Conservation (phyloP, 2,797 vertebrate genomes). For the Enteromius trimaculatus region DNA sequence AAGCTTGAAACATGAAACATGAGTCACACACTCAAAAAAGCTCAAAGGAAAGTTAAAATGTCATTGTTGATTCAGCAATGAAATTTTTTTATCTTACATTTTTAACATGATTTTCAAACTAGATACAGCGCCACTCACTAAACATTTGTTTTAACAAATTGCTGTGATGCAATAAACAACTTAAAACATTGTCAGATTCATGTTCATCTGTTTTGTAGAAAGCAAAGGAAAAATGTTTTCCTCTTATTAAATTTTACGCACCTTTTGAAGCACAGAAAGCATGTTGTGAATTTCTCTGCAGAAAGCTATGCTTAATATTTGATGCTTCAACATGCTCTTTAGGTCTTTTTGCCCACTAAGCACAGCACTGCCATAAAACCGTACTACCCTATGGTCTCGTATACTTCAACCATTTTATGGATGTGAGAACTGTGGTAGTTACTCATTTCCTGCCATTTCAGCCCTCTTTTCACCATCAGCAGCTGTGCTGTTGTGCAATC, state of each 20-base stretch:
- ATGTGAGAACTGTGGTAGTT: conserved; percentile 34
- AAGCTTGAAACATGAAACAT: background rate
- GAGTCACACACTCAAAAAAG: background rate
- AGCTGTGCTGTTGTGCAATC: conserved; percentile 47
- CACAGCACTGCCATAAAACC: conserved; percentile 46
- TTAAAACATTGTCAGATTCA: background rate
- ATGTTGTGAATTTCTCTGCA: background rate
- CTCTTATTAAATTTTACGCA: background rate
- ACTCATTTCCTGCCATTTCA: conserved; percentile 47
- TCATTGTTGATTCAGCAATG: background rate
- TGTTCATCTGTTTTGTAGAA: background rate
- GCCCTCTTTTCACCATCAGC: conserved; percentile 33
- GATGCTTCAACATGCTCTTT: conserved; percentile 37
- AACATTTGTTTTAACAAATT: background rate
- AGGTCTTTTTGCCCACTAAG: conserved; percentile 36
- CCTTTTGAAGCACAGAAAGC: conserved; percentile 13
- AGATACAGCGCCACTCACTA: background rate
- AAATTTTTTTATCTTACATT: background rate
- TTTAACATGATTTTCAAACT: background rate
- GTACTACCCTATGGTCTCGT: conserved; percentile 36
- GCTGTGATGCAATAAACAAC: background rate
- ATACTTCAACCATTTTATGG: conserved; percentile 51
- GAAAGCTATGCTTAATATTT: conserved; percentile 39
- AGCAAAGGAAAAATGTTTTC: too few relatives aligned
- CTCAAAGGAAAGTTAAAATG: background rate